phyloP scores from a whole-genome alignment of 2,113 vertebrate species.

The Pedetes capensis region DNA sequence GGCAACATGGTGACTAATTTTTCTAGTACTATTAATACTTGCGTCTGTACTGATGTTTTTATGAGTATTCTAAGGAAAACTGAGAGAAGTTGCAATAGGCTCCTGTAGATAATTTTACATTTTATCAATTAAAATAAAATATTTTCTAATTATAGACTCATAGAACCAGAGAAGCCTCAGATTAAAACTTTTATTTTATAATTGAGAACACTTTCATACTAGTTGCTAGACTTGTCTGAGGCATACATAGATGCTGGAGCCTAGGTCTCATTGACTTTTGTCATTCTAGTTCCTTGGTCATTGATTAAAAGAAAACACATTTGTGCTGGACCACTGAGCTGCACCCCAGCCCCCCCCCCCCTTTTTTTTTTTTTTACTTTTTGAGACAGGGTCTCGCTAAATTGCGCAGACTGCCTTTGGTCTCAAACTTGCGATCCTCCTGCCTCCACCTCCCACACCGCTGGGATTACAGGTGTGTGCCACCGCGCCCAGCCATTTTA shows the following conservation, averaged over 20 bases:
- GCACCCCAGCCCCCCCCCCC: no score
- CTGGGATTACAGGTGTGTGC: no score
- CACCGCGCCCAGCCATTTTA: no score
- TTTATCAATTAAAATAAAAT: neutral
- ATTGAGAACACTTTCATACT: neutral
- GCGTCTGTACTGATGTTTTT: neutral
- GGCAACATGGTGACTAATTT: neutral
- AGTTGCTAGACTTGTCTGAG: neutral
- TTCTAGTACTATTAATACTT: neutral
- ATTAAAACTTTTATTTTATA: neutral
- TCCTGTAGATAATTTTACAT: neutral
- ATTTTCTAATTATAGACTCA: neutral
- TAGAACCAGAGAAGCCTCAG: neutral
- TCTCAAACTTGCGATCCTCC: no score
- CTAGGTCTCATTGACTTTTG: neutral
- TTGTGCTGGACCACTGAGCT: no score
- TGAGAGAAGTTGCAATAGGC: neutral
- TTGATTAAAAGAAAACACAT: neutral
- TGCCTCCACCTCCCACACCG: no score
- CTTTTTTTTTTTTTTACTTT: no score
- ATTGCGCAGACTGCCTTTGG: no score
- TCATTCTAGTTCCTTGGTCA: neutral
- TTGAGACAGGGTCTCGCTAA: no score
- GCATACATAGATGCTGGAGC: neutral
- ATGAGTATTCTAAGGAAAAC: neutral